Evolutionary conservation across 2,888 invertebrate species (phyloP).

Genomic region (Sthenelais limicola): DNA sequence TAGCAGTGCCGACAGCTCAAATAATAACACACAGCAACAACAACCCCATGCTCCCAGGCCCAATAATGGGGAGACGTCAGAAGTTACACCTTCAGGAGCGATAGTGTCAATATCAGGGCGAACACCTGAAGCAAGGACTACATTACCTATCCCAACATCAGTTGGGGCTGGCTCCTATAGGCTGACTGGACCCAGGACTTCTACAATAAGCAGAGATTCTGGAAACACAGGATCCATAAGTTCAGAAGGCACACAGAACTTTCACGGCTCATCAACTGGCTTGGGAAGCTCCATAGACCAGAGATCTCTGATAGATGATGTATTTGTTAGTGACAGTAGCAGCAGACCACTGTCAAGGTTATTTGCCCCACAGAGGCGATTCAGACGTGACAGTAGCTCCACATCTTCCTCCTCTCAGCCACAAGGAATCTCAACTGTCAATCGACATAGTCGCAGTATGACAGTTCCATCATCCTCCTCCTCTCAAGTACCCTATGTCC

Average conservation of each 20-base stretch:
- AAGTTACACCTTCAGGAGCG: too few relatives aligned
- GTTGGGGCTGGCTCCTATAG: not conserved
- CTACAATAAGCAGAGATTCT: not conserved
- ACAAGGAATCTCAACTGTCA: too few relatives aligned
- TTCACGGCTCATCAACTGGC: not conserved
- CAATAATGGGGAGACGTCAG: too few relatives aligned
- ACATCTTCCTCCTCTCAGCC: too few relatives aligned
- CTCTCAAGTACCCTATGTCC: not conserved
- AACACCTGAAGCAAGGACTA: not conserved
- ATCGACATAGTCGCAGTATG: too few relatives aligned
- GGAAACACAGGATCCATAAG: not conserved
- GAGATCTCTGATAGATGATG: not conserved
- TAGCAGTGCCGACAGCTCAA: not conserved
- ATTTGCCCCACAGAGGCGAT: constrained; percentile 27
- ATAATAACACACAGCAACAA: too few relatives aligned
- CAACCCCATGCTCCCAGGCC: too few relatives aligned
- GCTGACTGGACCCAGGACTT: not conserved
- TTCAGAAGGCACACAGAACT: not conserved
- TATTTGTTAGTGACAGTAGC: not conserved
- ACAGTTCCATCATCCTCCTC: too few relatives aligned
- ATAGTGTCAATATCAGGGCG: not conserved
- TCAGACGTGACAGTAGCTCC: not conserved
- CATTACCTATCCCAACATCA: too few relatives aligned
- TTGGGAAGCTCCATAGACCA: not conserved
- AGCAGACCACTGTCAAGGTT: not conserved